These are phyloP conservation scores for Hucho hucho DNA, from an alignment of 2,113 vertebrate genomes.

Conservation along the genomic window DNA sequence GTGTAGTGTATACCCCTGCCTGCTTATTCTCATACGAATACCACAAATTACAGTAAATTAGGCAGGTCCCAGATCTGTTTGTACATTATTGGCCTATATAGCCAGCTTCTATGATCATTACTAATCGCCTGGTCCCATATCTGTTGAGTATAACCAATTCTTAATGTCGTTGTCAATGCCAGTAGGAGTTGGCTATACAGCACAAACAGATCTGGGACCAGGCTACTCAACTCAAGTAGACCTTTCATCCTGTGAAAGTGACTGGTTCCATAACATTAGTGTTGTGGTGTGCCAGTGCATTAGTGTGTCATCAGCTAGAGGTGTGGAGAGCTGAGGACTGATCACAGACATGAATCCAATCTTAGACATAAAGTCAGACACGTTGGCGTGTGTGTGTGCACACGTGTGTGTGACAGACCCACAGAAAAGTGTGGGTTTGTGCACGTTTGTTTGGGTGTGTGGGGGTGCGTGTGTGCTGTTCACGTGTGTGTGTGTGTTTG, in stretches of 20 bases:
- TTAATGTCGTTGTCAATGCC: too few relatives aligned
- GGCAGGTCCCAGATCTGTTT: too few relatives aligned
- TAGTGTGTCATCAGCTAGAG: conserved; percentile 10
- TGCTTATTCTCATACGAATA: conserved; percentile 12
- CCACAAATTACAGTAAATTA: background rate
- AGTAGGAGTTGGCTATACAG: too few relatives aligned
- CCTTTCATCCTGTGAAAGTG: conserved; percentile 1
- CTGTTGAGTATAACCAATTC: too few relatives aligned
- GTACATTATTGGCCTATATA: too few relatives aligned
- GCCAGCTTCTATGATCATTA: too few relatives aligned
- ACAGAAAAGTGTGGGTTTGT: conserved; percentile 8
- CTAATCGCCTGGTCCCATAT: too few relatives aligned
- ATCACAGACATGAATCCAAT: conserved; percentile 50
- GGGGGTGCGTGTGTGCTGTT: too few relatives aligned
- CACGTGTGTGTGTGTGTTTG: conserved; percentile 1
- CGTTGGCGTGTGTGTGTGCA: background rate
- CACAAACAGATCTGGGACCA: too few relatives aligned
- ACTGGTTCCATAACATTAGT: background rate
- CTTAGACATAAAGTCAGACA: conserved; percentile 43
- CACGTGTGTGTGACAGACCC: background rate
- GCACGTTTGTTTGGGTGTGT: conserved; percentile 11
- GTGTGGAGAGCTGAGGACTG: conserved; percentile 23
- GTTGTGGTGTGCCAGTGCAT: conserved; percentile 16
- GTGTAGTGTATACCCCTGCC: too few relatives aligned
- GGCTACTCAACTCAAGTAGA: background rate